Percentiles rank a stretch among this genome's conserved stretches.
Evolutionary conservation across 2,888 invertebrate species (phyloP).

Genomic region (Bimastos eiseni): DNA sequence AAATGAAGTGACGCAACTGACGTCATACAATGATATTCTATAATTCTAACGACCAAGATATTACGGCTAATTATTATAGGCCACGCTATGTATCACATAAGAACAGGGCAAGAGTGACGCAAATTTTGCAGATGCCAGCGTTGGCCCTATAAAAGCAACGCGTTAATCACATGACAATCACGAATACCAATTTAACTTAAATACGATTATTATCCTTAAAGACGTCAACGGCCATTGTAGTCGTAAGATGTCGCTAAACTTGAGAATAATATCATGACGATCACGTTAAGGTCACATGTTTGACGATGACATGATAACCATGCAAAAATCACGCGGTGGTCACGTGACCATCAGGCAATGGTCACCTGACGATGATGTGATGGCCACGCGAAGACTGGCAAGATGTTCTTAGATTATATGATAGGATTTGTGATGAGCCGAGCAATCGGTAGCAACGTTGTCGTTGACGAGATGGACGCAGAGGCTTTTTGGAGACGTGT

Average conservation of each 20-base stretch:
- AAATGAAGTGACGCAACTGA: neutral
- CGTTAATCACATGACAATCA: neutral
- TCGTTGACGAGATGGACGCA: constrained; percentile 8
- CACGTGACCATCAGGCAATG: neutral
- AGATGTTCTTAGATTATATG: neutral
- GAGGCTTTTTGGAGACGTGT: neutral
- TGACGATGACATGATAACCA: too few relatives aligned
- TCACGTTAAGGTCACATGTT: too few relatives aligned
- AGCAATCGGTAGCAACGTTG: neutral
- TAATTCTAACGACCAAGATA: neutral
- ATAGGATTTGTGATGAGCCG: neutral
- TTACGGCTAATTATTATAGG: neutral
- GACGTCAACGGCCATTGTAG: too few relatives aligned
- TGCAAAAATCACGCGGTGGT: neutral
- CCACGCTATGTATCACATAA: neutral
- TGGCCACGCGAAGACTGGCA: neutral
- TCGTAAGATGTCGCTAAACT: too few relatives aligned
- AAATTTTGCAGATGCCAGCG: neutral
- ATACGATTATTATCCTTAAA: too few relatives aligned
- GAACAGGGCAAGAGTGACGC: neutral
- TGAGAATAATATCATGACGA: too few relatives aligned
- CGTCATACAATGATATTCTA: too few relatives aligned
- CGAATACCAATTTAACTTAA: too few relatives aligned
- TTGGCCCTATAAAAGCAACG: neutral
- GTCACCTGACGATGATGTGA: too few relatives aligned